Percentiles rank a stretch among this genome's conserved stretches.
phyloP scores from a whole-genome alignment of 2,888 invertebrate genomes.

The Cerastoderma edule region DNA sequence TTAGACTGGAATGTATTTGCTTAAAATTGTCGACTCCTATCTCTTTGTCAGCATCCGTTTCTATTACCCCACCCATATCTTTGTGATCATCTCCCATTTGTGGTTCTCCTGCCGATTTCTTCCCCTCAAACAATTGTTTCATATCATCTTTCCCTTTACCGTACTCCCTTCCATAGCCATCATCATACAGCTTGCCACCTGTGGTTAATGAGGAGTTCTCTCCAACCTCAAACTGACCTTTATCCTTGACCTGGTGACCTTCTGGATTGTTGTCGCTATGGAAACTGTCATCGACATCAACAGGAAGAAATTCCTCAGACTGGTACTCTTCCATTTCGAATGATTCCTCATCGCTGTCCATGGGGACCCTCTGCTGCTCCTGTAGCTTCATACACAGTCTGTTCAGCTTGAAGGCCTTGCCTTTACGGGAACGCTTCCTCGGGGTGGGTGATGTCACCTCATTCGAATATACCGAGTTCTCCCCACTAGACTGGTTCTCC shows the following conservation, averaged over 20 bases:
- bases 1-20: constrained; percentile 35
- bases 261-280: too few relatives aligned
- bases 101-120: neutral
- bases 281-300: too few relatives aligned
- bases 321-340: constrained; percentile 22
- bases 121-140: constrained; percentile 13
- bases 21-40: constrained; percentile 4
- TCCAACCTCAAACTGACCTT: too few relatives aligned
- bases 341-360: constrained; percentile 49
- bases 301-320: neutral
- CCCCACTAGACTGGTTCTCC: constrained; percentile 60
- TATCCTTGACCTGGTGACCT: too few relatives aligned
- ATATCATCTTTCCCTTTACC: constrained; percentile 22
- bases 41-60: neutral
- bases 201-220: too few relatives aligned
- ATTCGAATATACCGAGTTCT: constrained; percentile 77
- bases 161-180: neutral
- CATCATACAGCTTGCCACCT: constrained; percentile 36
- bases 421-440: constrained; percentile 91
- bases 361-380: constrained; percentile 63
- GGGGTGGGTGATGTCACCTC: constrained; percentile 81
- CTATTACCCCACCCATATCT: neutral
- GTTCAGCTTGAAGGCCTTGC: constrained; percentile 93
- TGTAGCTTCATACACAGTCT: constrained; percentile 80
- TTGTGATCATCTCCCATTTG: constrained; percentile 11